Base-by-base conservation (phyloP, 1,140 invertebrate genomes). In the Tribolium madens region DNA sequence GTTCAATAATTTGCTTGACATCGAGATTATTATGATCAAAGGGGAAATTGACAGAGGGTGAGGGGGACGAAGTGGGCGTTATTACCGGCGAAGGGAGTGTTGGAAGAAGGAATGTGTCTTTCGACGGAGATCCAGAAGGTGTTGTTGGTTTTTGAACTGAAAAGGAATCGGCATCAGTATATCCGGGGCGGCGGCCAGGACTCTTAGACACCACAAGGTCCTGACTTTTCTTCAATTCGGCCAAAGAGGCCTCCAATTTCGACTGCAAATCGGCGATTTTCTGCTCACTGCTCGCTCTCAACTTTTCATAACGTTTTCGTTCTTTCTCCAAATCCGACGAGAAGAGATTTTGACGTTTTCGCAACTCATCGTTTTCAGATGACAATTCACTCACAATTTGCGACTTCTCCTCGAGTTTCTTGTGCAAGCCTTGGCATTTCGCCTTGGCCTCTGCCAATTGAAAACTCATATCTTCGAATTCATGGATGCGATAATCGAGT, bases 141-240 rank as follows among this genome's bases (percentile, higher is more conserved):
- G 83, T 75, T 81, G 80, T 53, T 81, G 83, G 9, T 79, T 81
- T 75, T 76, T 78, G 71, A 82, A 83, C 84, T 84, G 81, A 84
- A 85, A 85, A 71, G 79, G 78, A 82, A 79, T 81, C 57, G 76
- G 60, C 77, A 78, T 85, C 83, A 84, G 79, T 83, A 82, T 80
- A 78, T 71, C 68, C 68, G 78, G 72, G 13, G 52, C 72, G 60
- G 31, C 33, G 42, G 46, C 33, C 57, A 4, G 52, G 71, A 78
- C 77, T 73, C 48, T 76, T 79, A 26, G 76, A 76, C 73, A 80
- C 80, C 79, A 78, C 78, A 73, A 83, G 71, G 52, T 83, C 77
- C 76, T 83, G 80, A 17, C 80, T 81, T 42, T 81, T 79, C 75
- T 79, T 81, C 47, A 78, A 60, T 48, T 81, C 81, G 21, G 33